Evolutionary conservation across 2,888 invertebrate genomes (phyloP).

Genomic region (Sturmia bella): DNA sequence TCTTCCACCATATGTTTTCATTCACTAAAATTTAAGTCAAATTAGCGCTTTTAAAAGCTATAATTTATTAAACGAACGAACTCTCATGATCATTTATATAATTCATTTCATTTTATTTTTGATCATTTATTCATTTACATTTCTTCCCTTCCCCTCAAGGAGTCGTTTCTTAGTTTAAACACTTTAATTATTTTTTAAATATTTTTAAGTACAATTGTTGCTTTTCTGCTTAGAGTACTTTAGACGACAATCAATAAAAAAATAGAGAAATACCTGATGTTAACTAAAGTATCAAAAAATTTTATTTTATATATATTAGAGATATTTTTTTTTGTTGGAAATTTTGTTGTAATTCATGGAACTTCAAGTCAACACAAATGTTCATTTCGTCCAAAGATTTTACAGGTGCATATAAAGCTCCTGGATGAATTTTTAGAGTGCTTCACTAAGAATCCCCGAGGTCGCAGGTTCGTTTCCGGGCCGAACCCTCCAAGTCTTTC

Average conservation of each 20-base stretch:
- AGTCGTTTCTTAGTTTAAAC: conserved; percentile 55
- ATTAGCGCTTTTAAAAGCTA: conserved; percentile 69
- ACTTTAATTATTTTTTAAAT: conserved; percentile 14
- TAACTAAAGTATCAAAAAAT: conserved; percentile 44
- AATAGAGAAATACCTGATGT: conserved; percentile 13
- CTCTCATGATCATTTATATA: conserved; percentile 53
- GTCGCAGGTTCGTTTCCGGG: too few species aligned
- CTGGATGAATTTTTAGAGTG: too few species aligned
- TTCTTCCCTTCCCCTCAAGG: conserved; percentile 15
- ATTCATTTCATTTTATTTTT: conserved; percentile 6
- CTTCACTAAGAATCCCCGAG: too few species aligned
- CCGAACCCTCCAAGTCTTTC: too few species aligned
- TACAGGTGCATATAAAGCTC: too few species aligned
- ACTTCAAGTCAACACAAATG: too few species aligned
- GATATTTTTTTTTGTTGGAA: too few species aligned
- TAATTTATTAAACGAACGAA: conserved; percentile 75
- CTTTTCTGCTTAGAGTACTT: conserved; percentile 42
- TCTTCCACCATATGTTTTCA: conserved; percentile 22
- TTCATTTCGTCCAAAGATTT: too few species aligned
- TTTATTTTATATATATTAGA: neutral
- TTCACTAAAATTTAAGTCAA: conserved; percentile 24
- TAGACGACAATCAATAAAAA: conserved; percentile 8
- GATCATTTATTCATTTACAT: conserved; percentile 26
- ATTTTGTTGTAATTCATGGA: too few species aligned
- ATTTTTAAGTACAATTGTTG: conserved; percentile 41